Conservation (phyloP, 1,140 invertebrate genomes). For the Trinorchestia longiramus region DNA sequence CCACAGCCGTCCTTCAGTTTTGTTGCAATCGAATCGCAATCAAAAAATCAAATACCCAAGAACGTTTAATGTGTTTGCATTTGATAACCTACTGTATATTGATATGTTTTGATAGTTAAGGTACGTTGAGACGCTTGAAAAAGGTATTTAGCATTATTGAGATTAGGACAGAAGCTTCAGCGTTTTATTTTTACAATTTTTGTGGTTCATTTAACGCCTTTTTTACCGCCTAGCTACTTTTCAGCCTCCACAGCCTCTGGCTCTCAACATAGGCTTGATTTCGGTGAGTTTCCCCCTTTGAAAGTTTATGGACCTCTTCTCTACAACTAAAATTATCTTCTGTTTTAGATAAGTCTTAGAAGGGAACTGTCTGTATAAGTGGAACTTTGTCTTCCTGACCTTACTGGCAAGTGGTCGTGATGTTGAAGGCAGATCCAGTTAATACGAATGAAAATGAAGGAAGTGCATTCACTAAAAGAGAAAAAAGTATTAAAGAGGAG, state of each 20-base stretch:
- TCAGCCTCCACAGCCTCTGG: not conserved
- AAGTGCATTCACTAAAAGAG: not conserved
- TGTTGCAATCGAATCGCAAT: too few species aligned
- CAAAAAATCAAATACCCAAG: too few species aligned
- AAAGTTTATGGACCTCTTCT: not conserved
- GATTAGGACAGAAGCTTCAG: too few species aligned
- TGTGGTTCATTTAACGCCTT: too few species aligned
- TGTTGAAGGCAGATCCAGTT: not conserved
- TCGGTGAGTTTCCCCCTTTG: not conserved
- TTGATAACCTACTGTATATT: too few species aligned
- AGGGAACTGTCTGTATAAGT: not conserved
- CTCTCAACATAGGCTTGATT: not conserved
- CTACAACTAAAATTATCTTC: not conserved
- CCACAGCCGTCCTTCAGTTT: too few species aligned
- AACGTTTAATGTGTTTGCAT: too few species aligned
- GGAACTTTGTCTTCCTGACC: not conserved
- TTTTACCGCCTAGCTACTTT: too few species aligned
- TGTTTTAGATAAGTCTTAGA: not conserved
- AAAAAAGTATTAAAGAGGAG: not conserved
- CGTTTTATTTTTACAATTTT: too few species aligned
- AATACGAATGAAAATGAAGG: not conserved
- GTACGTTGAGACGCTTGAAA: too few species aligned
- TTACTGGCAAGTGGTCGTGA: not conserved
- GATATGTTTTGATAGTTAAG: too few species aligned
- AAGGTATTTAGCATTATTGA: too few species aligned